Base-by-base conservation (phyloP, 2,113 vertebrate species). In the Pteropus alecto region DNA sequence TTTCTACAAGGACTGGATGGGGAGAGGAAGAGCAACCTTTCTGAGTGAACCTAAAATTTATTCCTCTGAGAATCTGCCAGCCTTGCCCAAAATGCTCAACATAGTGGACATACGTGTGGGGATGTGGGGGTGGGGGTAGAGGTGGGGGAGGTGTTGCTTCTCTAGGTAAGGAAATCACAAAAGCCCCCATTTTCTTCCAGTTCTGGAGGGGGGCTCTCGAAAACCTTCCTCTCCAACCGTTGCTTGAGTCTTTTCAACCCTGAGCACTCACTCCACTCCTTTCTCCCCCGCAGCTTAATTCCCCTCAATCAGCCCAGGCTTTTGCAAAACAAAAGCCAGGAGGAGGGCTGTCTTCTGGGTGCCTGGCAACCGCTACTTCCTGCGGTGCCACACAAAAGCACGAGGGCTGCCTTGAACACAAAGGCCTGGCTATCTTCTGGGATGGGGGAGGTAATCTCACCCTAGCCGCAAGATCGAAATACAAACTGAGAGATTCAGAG, bases 311-410 rank as follows among this genome's bases (percentile, higher is more conserved):
- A 33, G 61, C 54, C 28, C 76, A 10, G 71, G 43, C 84, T 24
- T 5, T 4, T 41, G 82, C 89, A 63, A 95, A 93, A 98, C 97
- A 98, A 98, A 97, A 97, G 94, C 94, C 97, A 90, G 96, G 94
- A 95, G 90, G 81, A 92, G 94, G 93, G 76, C 43, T 71, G 81
- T 79, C 76, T 87, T 83, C 76, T 67, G 81, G 94, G 96, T 89
- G 97, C 97, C 93, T 96, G 95, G 96, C 96, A 98, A 97, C 97
- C 35, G 41, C 26, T 38, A 9, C 94, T 96, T 94, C 96, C 97
- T 82, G 96, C 56, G 0, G 94, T 0, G 84, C 79, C 46, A 33
- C 96, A 97, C 92, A 98, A 97, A 97, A 88, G 96, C 60, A 0
- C 5, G 12, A 3, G 10, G 4, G 76, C 84, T 3, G 71, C 90